Evolutionary conservation across 1,140 invertebrate species (phyloP), one percentile per base, ranked within the genome.

Genomic region (Dreissena rostriformis): DNA sequence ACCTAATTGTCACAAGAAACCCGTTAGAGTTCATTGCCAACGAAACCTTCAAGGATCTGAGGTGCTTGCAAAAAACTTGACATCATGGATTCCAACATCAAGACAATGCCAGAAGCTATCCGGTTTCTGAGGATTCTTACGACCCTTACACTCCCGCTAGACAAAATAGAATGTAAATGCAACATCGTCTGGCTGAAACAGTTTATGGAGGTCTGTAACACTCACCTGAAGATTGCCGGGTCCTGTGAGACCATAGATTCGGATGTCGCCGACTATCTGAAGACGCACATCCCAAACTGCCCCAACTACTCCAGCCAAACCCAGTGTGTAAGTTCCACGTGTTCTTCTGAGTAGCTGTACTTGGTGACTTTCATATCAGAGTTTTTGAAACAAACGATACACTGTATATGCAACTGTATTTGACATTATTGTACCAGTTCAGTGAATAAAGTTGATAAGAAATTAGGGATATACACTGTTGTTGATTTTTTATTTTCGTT

Each of bases 241-340:
- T 77, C 82, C 8, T 84, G 82, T 29, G 82, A 84, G 51, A 84
- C 82, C 5, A 84, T 84, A 39, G 70, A 57, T 19, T 77, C 74
- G 1, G 1, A 28, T 8, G 57, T 84, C 19, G 66, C 55, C 19
- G 29, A 51, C 0, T 84, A 77, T 61, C 74, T 84, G 0, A 1
- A 24, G 10, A 5, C 26, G 0, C 68, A 68, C 53, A 76, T 84
- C 17, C 53, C 51, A 17, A 71, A 17, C 17, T 84, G 82, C 68
- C 82, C 82, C 1, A 84, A 84, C 24, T 84, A 71, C 49, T 39
- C 39, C 39, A 39, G 39, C 4, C 39, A 39, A 39, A 39, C 39
- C 39, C 39, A 39, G 39, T 39, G 39, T 39, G 39, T 39, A 2
- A 39, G 39, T 8, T 39, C 39, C 39, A 39, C 39, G 39, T 39